Percentiles rank a stretch among this genome's conserved stretches.
phyloP scores from a whole-genome alignment of 2,113 vertebrate genomes.

The Cisticola juncidis region DNA sequence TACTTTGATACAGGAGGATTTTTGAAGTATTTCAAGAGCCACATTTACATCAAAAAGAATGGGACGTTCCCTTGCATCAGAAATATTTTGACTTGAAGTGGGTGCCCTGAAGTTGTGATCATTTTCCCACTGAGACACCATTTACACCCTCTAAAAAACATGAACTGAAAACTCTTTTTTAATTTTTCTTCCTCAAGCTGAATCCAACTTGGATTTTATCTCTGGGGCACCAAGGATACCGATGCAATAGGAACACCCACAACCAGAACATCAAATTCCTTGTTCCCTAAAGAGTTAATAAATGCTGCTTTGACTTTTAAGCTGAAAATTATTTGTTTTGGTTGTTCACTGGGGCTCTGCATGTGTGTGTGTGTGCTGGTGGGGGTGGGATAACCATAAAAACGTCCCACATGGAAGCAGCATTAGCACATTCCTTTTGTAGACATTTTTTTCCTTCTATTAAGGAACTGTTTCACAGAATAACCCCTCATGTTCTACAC shows the following conservation, averaged over 20 bases:
- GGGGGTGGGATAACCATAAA: neutral
- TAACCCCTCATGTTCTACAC: neutral
- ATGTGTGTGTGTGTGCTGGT: neutral
- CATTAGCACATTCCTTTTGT: neutral
- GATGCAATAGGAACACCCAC: neutral
- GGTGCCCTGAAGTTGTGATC: neutral
- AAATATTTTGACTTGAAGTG: neutral
- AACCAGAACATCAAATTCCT: neutral
- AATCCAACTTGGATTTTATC: neutral
- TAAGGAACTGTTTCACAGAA: neutral
- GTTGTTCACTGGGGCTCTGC: neutral
- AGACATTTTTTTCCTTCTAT: neutral
- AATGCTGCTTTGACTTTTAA: neutral
- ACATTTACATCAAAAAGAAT: fast-evolving
- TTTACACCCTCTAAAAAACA: neutral
- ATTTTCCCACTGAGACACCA: neutral
- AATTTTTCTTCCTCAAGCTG: neutral
- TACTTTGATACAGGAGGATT: neutral
- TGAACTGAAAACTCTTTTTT: neutral
- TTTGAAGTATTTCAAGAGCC: neutral
- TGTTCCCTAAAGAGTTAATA: neutral
- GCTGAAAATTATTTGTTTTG: neutral
- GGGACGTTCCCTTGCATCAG: neutral
- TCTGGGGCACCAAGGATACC: neutral
- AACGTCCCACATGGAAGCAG: neutral